A percentile compares a stretch with the other conserved stretches of the same genome.
These are phyloP conservation scores for Agriopis aurantiaria DNA, from an alignment of 2,888 invertebrate genomes.

Conservation along the genomic window DNA sequence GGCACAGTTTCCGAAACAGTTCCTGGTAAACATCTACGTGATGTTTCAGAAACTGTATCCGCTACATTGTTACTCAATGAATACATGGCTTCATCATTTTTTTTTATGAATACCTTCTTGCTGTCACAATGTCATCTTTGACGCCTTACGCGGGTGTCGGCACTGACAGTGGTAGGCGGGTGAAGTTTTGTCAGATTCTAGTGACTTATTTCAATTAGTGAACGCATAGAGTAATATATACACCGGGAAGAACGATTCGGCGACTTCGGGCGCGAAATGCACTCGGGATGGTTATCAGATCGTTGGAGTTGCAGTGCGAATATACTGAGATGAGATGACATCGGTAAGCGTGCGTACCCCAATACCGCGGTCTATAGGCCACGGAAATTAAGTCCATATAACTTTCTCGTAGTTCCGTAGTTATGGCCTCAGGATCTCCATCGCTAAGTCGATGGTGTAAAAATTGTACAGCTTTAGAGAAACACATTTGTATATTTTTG, in stretches of 20 bases:
- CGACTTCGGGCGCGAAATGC: constrained; percentile 43
- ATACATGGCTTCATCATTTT: no score
- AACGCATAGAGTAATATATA: no score
- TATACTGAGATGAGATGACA: constrained; percentile 67
- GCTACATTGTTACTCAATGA: no score
- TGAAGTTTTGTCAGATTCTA: background rate
- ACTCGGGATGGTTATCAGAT: constrained; percentile 48
- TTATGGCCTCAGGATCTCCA: constrained; percentile 48
- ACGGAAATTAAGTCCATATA: constrained; percentile 26
- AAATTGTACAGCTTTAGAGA: constrained; percentile 82
- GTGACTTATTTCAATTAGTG: background rate
- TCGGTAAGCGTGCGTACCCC: constrained; percentile 51
- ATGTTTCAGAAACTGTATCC: no score
- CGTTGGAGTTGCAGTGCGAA: constrained; percentile 60
- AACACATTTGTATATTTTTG: constrained; percentile 83
- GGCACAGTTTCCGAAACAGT: no score
- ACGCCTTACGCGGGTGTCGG: no score
- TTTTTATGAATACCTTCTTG: no score
- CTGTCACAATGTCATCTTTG: no score
- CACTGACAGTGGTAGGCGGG: no score
- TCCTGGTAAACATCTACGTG: no score
- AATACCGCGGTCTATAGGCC: constrained; percentile 43
- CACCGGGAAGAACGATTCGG: no score
- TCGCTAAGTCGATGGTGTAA: constrained; percentile 70
- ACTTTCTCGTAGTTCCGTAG: constrained; percentile 43